Evolutionary conservation across 1,140 invertebrate species (phyloP).

Genomic region (Melanaphis sacchari): DNA sequence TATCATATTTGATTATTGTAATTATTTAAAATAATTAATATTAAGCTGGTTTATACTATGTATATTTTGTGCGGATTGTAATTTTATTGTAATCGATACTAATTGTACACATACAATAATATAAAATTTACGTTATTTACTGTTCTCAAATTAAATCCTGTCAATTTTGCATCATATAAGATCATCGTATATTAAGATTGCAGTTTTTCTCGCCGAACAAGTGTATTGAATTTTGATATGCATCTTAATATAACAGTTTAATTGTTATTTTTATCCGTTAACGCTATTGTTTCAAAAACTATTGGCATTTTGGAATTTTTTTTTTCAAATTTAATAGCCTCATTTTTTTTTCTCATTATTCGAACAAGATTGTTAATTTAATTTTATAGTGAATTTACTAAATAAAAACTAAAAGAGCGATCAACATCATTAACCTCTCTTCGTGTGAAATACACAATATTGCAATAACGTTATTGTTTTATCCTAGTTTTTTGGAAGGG

Average conservation of each 20-base stretch:
- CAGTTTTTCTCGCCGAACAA: neutral
- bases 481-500: too few relatives aligned
- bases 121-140: too few relatives aligned
- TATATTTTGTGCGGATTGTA: neutral
- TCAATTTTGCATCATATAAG: too few relatives aligned
- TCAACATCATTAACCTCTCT: neutral
- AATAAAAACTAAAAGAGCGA: neutral
- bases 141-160: too few relatives aligned
- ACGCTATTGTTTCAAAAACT: neutral
- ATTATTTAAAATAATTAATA: neutral
- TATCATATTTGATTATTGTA: neutral
- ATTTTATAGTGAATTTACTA: neutral
- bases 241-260: neutral
- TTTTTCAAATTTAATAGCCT: neutral
- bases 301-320: neutral
- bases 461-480: rapidly evolving
- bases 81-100: neutral
- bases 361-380: neutral
- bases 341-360: too few relatives aligned
- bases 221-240: neutral
- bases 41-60: neutral
- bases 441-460: neutral
- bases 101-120: too few relatives aligned
- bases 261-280: too few relatives aligned
- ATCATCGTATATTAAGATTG: too few relatives aligned